Evolutionary conservation across 2,888 invertebrate species (phyloP).

Genomic region (Megalurothrips usitatus): DNA sequence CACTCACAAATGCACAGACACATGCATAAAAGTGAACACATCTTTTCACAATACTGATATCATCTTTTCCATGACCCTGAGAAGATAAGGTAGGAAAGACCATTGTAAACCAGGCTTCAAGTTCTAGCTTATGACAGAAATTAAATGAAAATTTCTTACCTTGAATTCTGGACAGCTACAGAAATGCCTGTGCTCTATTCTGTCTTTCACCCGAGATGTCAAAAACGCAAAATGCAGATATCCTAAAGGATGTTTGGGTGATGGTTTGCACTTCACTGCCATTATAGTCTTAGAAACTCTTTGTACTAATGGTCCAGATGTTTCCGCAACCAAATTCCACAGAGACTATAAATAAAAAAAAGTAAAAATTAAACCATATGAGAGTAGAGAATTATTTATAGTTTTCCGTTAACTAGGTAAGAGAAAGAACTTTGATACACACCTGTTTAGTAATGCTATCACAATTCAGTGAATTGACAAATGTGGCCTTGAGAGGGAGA

Average conservation of each 20-base stretch:
- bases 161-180: slow-evolving; percentile 56
- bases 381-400: slow-evolving; percentile 28
- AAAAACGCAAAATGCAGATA: slow-evolving; percentile 64
- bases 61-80: slow-evolving; percentile 41
- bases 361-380: neutral
- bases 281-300: slow-evolving; percentile 64
- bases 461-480: slow-evolving; percentile 56
- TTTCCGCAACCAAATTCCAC: slow-evolving; percentile 56
- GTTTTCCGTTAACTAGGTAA: neutral
- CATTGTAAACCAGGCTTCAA: too few species aligned
- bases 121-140: too few species aligned
- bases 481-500: slow-evolving; percentile 57
- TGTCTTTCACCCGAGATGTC: slow-evolving; percentile 48
- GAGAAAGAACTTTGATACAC: slow-evolving; percentile 28
- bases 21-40: slow-evolving; percentile 70
- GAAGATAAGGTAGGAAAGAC: neutral
- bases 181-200: slow-evolving; percentile 48
- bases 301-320: slow-evolving; percentile 61
- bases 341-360: slow-evolving; percentile 47
- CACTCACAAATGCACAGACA: slow-evolving; percentile 64
- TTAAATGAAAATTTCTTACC: slow-evolving; percentile 42
- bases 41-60: slow-evolving; percentile 43
- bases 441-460: slow-evolving; percentile 55
- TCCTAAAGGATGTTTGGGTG: slow-evolving; percentile 62
- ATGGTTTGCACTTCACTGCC: slow-evolving; percentile 65